Base-by-base conservation (phyloP, 2,797 vertebrate species). In the Oreochromis grahami region DNA sequence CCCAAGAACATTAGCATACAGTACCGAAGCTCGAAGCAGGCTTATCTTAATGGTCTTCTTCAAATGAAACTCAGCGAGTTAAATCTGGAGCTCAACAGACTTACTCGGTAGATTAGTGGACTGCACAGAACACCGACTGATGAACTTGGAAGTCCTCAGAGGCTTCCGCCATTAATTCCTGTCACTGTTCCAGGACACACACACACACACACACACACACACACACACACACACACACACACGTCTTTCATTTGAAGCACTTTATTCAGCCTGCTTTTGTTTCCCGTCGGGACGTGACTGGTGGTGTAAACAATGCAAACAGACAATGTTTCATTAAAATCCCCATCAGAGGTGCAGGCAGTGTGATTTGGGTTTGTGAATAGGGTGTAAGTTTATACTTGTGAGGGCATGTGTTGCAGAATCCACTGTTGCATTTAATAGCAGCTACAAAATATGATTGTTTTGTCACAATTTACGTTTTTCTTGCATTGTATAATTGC, bases 311-410 rank as follows among this genome's bases (percentile, higher is more conserved):
- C 53, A 63, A 80, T 68, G 60, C 76, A 58, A 72, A 79, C 17
- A 38, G 84, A 78, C 53, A 76, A 55, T 8, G 50, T 88, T 88
- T 88, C 80, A 86, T 88, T 88, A 84, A 84, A 82, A 56, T 45
- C 60, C 50, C 72, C 65, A 51, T 86, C 85, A 70, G 81, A 74
- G 52, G 29, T 36, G 53, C 56, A 78, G 77, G 53, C 52, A 10
- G 32, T 11, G 76, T 80, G 43, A 83, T 87, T 34, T 43, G 34
- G 5, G 32, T 56, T 32, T 32, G 77, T 74, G 68, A 74, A 32
- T 13, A 48, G 70, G 76, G 72, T 17, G 43, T 36, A 56, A 36
- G 81, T 50, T 74, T 55, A 19, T 52, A 26, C 21, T 26, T 15
- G 53, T 19, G 78, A 81, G 7, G 4, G 8, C 3, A 58, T 6